Evolutionary conservation across 1,140 invertebrate species (phyloP), one percentile per base, ranked within the genome.

Genomic region (Heliconius eleuchia): DNA sequence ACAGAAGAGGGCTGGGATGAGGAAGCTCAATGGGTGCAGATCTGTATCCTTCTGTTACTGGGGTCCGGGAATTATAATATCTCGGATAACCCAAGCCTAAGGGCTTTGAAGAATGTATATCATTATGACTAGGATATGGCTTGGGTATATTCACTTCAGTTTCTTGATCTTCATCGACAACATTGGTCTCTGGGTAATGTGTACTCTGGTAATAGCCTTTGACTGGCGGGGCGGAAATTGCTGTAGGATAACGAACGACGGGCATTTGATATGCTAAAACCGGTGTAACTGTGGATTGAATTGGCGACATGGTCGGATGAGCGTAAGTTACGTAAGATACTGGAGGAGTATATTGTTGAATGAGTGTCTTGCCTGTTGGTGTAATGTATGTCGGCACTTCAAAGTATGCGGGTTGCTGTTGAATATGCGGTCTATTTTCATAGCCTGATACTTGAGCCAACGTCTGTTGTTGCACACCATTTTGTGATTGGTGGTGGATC

Each of bases 261-360:
- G 93, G 91, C 73, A 89, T 76, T 74, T 89, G 92, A 74, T 93
- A 93, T 7, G 86, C 70, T 13, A 91, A 50, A 19, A 91, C 85
- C 30, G 91, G 88, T 52, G 90, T 85, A 30, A 86, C 85, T 2
- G 87, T 87, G 0, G 90, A 81, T 73, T 86, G 87, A 1, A 85
- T 72, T 27, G 89, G 85, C 8, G 89, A 80, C 3, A 85, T 84
- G 7, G 90, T 89, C 1, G 91, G 88, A 23, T 90, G 89, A 19
- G 83, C 60, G 70, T 91, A 92, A 60, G 83, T 86, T 3, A 91
- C 81, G 50, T 91, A 92, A 13, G 90, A 81, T 2, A 92, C 84
- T 66, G 90, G 87, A 18, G 83, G 82, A 11, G 86, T 70, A 71
- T 88, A 89, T 18, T 84, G 86, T 70, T 86, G 89, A 18, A 90